A percentile compares a stretch with the other conserved stretches of the same genome.
phyloP scores from a whole-genome alignment of 2,797 vertebrate species.

The Lindbergichthys nudifrons region DNA sequence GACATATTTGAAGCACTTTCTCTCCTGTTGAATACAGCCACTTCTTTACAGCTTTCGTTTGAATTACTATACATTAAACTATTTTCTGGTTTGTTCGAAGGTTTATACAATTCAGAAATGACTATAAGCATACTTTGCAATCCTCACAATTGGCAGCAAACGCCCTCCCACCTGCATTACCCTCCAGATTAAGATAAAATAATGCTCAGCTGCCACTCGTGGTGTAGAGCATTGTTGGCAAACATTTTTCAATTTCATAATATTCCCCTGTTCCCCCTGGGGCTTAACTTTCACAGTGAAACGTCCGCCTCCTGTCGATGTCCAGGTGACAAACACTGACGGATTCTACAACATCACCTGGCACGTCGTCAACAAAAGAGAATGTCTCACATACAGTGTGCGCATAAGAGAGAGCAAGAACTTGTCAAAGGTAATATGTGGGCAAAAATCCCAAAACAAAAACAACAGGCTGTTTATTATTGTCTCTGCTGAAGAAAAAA shows the following conservation, averaged over 20 bases:
- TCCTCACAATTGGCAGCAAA: not conserved
- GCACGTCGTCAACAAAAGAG: not conserved
- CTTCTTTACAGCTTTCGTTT: too few relatives aligned
- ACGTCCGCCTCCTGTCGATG: slow-evolving; percentile 55
- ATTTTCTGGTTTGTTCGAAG: slow-evolving; percentile 6
- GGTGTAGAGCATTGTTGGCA: not conserved
- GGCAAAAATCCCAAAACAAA: not conserved
- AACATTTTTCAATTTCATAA: slow-evolving; percentile 18
- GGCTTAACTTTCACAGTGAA: slow-evolving; percentile 74
- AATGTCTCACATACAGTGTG: slow-evolving; percentile 60
- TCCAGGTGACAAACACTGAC: slow-evolving; percentile 40
- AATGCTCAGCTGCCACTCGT: slow-evolving; percentile 10
- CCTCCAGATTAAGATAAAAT: slow-evolving; percentile 15
- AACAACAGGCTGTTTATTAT: not conserved
- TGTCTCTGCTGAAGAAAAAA: not conserved
- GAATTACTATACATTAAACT: not conserved
- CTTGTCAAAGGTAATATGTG: slow-evolving; percentile 60
- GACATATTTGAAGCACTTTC: not conserved
- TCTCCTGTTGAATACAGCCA: not conserved
- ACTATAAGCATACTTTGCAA: slow-evolving; percentile 1
- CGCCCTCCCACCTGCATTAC: not conserved
- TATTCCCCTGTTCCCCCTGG: not conserved
- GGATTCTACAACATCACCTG: slow-evolving; percentile 76
- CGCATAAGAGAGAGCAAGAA: slow-evolving; percentile 57
- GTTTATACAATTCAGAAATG: not conserved